Percentiles rank a stretch among this genome's conserved stretches.
These are phyloP conservation scores for Anabacerthia variegaticeps DNA, from an alignment of 2,797 vertebrate genomes.

Conservation along the genomic window DNA sequence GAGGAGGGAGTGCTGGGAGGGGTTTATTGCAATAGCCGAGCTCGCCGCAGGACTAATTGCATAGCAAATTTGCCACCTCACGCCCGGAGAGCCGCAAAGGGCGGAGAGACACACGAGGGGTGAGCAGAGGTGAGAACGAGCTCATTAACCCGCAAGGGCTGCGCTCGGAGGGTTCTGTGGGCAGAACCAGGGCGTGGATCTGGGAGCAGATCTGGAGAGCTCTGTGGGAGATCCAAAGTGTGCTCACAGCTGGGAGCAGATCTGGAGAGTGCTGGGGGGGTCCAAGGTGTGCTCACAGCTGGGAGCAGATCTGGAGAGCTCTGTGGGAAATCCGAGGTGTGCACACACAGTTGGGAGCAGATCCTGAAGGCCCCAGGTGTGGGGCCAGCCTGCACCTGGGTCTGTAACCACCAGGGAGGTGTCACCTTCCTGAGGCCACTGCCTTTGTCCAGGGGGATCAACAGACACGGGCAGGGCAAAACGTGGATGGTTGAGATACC, in stretches of 20 bases:
- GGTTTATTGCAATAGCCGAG: neutral
- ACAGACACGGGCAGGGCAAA: accelerated
- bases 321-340: neutral
- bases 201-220: too few relatives aligned
- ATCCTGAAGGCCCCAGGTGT: too few relatives aligned
- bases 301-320: neutral
- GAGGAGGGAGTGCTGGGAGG: neutral
- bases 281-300: too few relatives aligned
- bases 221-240: too few relatives aligned
- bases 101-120: neutral
- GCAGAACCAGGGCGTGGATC: too few relatives aligned
- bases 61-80: neutral
- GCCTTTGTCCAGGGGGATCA: accelerated
- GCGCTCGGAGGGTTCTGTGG: neutral
- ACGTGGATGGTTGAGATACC: neutral
- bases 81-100: neutral
- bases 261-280: too few relatives aligned
- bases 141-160: neutral
- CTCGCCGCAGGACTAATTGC: neutral
- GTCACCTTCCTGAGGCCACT: neutral
- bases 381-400: neutral
- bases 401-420: too few relatives aligned
- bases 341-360: neutral
- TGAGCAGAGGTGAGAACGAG: neutral
- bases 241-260: too few relatives aligned